Conservation (phyloP, 2,797 vertebrate genomes). For the Delichon dasypus region DNA sequence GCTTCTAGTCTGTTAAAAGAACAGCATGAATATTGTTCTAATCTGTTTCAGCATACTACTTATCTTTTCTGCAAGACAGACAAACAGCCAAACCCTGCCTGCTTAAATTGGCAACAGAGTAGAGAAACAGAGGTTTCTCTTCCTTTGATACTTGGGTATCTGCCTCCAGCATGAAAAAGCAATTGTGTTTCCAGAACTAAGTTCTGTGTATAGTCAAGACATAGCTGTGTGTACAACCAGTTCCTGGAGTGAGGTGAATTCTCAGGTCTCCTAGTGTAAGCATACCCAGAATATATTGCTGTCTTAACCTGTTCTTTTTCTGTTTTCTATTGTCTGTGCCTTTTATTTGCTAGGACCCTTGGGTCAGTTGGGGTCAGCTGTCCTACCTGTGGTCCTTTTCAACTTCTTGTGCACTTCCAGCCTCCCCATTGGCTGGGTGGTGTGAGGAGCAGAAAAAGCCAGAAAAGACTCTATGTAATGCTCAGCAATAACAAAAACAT, state of each 20-base stretch:
- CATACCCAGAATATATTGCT: neutral
- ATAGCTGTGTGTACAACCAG: neutral
- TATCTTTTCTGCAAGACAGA: neutral
- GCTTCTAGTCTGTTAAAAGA: neutral
- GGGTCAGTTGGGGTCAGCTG: neutral
- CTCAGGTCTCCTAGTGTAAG: neutral
- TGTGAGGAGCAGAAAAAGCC: neutral
- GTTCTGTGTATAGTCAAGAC: neutral
- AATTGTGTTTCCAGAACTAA: neutral
- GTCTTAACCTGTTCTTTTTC: neutral
- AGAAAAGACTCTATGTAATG: neutral
- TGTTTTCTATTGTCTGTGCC: neutral
- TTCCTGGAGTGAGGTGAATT: neutral
- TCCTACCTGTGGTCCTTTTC: neutral
- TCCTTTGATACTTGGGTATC: neutral
- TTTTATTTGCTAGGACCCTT: neutral
- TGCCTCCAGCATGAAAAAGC: neutral
- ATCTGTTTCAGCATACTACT: neutral
- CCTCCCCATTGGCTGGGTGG: neutral
- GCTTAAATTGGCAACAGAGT: rapidly evolving
- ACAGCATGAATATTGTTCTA: neutral
- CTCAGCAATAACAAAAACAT: neutral
- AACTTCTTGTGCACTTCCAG: neutral
- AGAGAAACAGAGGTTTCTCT: neutral
- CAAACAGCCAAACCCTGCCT: neutral